These are phyloP conservation scores for Agonopterix subpropinquella DNA, from an alignment of 2,888 invertebrate genomes.

Conservation along the genomic window DNA sequence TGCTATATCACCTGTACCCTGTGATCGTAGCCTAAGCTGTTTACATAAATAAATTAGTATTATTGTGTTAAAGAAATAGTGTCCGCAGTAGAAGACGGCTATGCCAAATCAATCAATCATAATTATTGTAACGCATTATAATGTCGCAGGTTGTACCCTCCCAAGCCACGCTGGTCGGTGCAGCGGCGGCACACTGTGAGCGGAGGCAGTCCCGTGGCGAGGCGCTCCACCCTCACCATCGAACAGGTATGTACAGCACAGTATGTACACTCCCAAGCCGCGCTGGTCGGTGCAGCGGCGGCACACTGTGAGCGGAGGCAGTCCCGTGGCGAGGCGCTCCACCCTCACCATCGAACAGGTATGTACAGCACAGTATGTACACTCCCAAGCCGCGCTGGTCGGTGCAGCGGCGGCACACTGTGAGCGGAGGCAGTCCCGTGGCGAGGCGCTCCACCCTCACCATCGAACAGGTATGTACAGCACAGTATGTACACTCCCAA, in stretches of 20 bases:
- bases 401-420: constrained; percentile 83
- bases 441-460: constrained; percentile 77
- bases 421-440: constrained; percentile 87
- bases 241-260: no score
- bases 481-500: constrained; percentile 87
- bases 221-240: constrained; percentile 78
- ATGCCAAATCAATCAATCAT: neutral
- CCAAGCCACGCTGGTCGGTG: constrained; percentile 79
- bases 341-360: constrained; percentile 82
- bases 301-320: constrained; percentile 91
- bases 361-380: no score
- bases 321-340: constrained; percentile 78
- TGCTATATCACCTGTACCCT: no score
- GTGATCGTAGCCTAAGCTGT: no score
- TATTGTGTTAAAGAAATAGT: no score
- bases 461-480: constrained; percentile 83
- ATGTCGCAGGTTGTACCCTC: constrained; percentile 77
- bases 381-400: constrained; percentile 82
- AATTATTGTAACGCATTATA: neutral
- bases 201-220: constrained; percentile 83
- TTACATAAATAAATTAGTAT: no score
- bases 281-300: constrained; percentile 77
- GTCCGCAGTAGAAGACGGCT: neutral
- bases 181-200: constrained; percentile 89
- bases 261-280: constrained; percentile 87